phyloP scores from a whole-genome alignment of 2,113 vertebrate species.

The Trochalopteron elliotii region DNA sequence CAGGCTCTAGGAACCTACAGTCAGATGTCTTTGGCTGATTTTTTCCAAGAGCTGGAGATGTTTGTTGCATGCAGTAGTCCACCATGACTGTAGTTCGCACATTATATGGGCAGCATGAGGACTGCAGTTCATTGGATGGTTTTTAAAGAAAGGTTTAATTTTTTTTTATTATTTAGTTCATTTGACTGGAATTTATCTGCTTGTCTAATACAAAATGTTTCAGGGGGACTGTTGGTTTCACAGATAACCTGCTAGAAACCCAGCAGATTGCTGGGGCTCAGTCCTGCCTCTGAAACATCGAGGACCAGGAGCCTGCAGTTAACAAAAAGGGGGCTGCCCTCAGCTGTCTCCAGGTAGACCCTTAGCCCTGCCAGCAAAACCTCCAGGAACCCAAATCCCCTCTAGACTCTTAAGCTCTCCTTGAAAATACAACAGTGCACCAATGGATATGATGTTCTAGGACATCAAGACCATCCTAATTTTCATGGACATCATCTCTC shows the following conservation, averaged over 20 bases:
- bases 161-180: background rate
- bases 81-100: background rate
- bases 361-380: background rate
- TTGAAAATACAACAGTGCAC: background rate
- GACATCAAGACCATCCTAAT: background rate
- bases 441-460: background rate
- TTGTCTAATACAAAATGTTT: background rate
- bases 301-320: background rate
- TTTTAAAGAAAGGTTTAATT: background rate
- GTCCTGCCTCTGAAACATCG: background rate
- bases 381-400: background rate
- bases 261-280: background rate
- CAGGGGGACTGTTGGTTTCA: background rate
- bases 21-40: background rate
- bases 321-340: background rate
- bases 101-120: background rate
- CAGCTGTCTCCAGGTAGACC: background rate
- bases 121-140: background rate
- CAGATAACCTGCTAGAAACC: background rate
- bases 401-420: background rate
- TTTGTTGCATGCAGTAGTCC: background rate
- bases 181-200: background rate
- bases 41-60: background rate
- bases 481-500: background rate
- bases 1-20: background rate